Base-by-base conservation (phyloP, 2,797 vertebrate species). In the Leptoclinus maculatus region DNA sequence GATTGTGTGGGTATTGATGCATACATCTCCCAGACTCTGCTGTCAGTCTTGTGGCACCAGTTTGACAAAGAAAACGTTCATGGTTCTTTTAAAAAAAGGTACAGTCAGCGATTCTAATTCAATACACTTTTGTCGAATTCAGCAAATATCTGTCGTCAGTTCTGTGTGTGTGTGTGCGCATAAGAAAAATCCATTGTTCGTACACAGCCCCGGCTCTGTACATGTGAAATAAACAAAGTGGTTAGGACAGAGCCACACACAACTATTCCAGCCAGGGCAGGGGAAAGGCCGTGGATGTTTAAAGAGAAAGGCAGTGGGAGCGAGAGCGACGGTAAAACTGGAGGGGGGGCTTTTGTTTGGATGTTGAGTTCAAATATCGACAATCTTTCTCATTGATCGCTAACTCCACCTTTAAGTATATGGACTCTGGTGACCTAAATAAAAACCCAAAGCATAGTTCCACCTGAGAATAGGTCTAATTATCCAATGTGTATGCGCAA, bases 381-480 rank as follows among this genome's bases (percentile, higher is more conserved):
- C 21, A 60, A 60, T 38, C 34, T 60, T 23, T 39, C 21, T 38
- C 34, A 34, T 39, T 13, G 39, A 39, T 23, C 7, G 59, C 36
- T 14, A 34, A 39, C 38, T 59, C 32, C 57, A 36, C 34, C 32
- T n/a, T 59, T 36, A 59, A 38, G 34, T 64, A 56, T 32, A 34
- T 51, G 36, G 43, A 53, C 72, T 78, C 74, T 57, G 21, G 21
- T 77, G 51, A 81, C 74, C 68, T 66, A 54, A 56, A 49, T 53
- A 53, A 54, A 71, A 62, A 56, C 38, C 53, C 29, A n/a, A 51
- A 49, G 51, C 25, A n/a, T 39, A 65, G 47, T 51, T 74, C 34
- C 72, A 58, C 51, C 63, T 38, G 54, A 85, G 47, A 71, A 72
- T 53, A 77, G 34, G 69, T 71, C 54, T 70, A 83, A 82, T 73